phyloP scores from a whole-genome alignment of 2,113 vertebrate genomes.

The Tragelaphus strepsiceros region DNA sequence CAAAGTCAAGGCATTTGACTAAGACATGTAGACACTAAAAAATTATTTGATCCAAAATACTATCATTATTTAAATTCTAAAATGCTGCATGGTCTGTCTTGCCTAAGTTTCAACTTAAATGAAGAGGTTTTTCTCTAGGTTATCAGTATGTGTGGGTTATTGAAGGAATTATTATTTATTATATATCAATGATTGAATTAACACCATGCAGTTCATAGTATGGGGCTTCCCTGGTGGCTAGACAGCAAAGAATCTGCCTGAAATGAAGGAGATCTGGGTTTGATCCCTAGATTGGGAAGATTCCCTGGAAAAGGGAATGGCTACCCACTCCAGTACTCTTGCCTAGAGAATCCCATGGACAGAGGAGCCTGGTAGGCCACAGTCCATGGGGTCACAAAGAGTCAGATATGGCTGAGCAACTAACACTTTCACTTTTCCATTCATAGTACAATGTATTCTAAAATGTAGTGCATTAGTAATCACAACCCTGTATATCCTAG shows the following conservation, averaged over 20 bases:
- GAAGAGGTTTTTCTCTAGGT: not conserved
- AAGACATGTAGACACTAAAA: not conserved
- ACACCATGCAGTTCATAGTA: not conserved
- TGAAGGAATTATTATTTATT: not conserved
- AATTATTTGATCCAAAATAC: not conserved
- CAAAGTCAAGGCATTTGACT: not conserved
- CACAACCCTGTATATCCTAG: not conserved
- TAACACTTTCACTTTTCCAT: not conserved
- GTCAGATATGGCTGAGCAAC: not conserved
- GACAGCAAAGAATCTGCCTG: not conserved
- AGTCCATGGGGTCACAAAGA: not conserved
- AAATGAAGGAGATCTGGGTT: not conserved
- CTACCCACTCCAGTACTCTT: not conserved
- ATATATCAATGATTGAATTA: not conserved
- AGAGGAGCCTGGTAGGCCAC: not conserved
- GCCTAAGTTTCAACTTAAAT: not conserved
- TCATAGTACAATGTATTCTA: not conserved
- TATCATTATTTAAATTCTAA: not conserved
- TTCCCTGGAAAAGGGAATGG: not conserved
- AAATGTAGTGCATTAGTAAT: not conserved
- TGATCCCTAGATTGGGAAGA: not conserved
- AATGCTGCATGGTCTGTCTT: not conserved
- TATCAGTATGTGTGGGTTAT: not conserved
- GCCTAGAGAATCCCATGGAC: not conserved
- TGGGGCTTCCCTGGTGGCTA: not conserved